Base-by-base conservation (phyloP, 53 echinoderm and acorn worm species). In the Echinarachnius parma region DNA sequence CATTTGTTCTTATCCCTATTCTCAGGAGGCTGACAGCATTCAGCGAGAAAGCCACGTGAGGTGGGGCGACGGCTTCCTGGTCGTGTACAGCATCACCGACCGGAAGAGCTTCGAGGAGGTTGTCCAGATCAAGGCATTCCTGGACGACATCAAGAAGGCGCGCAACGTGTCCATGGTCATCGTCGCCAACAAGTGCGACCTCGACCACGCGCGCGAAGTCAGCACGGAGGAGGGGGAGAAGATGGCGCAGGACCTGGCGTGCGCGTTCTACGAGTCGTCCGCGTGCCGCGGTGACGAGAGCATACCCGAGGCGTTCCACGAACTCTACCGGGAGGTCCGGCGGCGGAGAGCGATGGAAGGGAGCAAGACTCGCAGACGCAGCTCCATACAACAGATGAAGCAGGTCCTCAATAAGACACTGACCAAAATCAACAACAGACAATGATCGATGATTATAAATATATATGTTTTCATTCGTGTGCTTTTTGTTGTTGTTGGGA, bases 371-470 rank as follows among this genome's bases (percentile, higher is more conserved):
- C 77, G 95, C 2, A 56, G 89, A 59, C 84, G 95, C 18, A 90
- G 90, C 64, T 90, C 95, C n/a, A 87, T 90, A 20, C 95, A 95
- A 61, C 90, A 91, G 36, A 86, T 95, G 95, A 95, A 95, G 52
- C 95, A 95, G 53, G 95, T 90, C 2, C 48, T 95, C 8, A 95
- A 95, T 66, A 90, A 90, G 60, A 95, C 90, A 29, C 60, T 95
- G 28, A 95, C 89, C 13, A 95, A 95, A 48, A 95, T 95, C 46
- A 95, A 95, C 71, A 87, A 82, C 64, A 87, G 84, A 75, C 90
- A 90, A 48, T 93, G 34, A 91, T n/a, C n/a, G n/a, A n/a, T 66
- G n/a, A 34, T 60, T 16, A n/a, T 31, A 2, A 50, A 44, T 55
- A 18, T 58, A 58, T 29, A 30, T 28, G 16, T 58, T 49, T 4